Base-by-base conservation (phyloP, 2,888 invertebrate genomes). In the Acanthopleura granulata region DNA sequence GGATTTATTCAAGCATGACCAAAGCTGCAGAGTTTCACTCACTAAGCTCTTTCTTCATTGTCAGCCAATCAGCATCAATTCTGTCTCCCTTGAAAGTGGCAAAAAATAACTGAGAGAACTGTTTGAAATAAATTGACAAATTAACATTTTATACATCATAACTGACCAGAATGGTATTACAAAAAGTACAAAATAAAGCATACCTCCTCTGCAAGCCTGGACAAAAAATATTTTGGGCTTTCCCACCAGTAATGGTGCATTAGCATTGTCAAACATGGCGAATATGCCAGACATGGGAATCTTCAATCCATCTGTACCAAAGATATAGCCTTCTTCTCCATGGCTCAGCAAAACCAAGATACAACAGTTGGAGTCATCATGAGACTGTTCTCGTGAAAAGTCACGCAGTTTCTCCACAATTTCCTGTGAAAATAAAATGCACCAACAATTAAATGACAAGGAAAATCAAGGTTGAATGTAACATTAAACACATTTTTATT, bases 171-270 rank as follows among this genome's bases (percentile, higher is more conserved):
- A 40, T 40, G 40, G 9, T 40, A 40, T 40, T 40, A 40, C 3
- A 40, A 40, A 40, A 40, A 40, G 40, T 40, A 40, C 3, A 40
- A 40, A 40, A 40, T 40, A 40, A 40, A 40, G 4, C 80, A 77
- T 77, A 88, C 89, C 86, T 83, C 89, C 89, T 29, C 87, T 80
- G 73, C 88, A 88, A 11, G 87, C 86, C 73, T 88, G 87, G 11
- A 88, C 84, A n/a, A 88, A 84, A 76, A 88, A 86, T 14, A 88
- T 81, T 70, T 88, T 88, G 0, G 88, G 87, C 77, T 88, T 88
- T 57, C 85, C 84, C n/a, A 84, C 75, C 62, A 88, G 81, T 27
- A 75, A 72, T 27, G 80, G 80, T 77, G 87, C 88, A 72, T 84
- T 79, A 16, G 79, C 82, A 74, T 87, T 87, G 76, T 84, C 84